A percentile compares a stretch with the other conserved stretches of the same genome.
These are phyloP conservation scores for Deilephila elpenor DNA, from an alignment of 2,888 invertebrate genomes.

Conservation along the genomic window DNA sequence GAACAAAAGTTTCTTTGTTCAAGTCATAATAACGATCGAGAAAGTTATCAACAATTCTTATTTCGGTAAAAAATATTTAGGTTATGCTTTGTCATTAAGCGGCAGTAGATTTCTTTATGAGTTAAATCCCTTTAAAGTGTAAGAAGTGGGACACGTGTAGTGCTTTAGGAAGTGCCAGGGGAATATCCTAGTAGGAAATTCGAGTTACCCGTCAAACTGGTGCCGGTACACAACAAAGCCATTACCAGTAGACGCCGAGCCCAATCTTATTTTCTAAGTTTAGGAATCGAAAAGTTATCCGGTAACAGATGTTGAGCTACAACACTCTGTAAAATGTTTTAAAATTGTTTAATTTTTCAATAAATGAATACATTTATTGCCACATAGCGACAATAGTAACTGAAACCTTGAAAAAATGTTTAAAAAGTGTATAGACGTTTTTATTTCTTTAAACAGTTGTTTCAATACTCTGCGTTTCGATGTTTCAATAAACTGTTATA, in stretches of 20 bases:
- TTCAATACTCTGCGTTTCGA: too few relatives aligned
- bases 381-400: too few relatives aligned
- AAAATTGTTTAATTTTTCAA: background rate
- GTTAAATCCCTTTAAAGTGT: slow-evolving; percentile 45
- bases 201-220: slow-evolving; percentile 65
- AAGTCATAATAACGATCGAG: slow-evolving; percentile 47
- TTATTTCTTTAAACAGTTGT: too few relatives aligned
- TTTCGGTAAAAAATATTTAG: slow-evolving; percentile 37
- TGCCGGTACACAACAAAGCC: slow-evolving; percentile 76
- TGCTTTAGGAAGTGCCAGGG: slow-evolving; percentile 60
- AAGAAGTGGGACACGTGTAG: slow-evolving; percentile 56
- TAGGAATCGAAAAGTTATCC: slow-evolving; percentile 61
- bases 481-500: too few relatives aligned
- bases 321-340: slow-evolving; percentile 32
- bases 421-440: too few relatives aligned
- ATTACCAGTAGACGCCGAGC: slow-evolving; percentile 65
- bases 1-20: slow-evolving; percentile 59
- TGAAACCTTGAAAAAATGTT: too few relatives aligned
- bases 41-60: slow-evolving; percentile 49
- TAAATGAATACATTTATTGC: too few relatives aligned
- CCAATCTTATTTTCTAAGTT: slow-evolving; percentile 71
- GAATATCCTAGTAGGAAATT: slow-evolving; percentile 64
- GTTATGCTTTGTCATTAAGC: slow-evolving; percentile 22
- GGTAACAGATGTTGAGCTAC: slow-evolving; percentile 49
- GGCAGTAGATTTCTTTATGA: slow-evolving; percentile 34